Conservation (phyloP, 2,888 invertebrate species). For the Quadroppia sp. region DNA sequence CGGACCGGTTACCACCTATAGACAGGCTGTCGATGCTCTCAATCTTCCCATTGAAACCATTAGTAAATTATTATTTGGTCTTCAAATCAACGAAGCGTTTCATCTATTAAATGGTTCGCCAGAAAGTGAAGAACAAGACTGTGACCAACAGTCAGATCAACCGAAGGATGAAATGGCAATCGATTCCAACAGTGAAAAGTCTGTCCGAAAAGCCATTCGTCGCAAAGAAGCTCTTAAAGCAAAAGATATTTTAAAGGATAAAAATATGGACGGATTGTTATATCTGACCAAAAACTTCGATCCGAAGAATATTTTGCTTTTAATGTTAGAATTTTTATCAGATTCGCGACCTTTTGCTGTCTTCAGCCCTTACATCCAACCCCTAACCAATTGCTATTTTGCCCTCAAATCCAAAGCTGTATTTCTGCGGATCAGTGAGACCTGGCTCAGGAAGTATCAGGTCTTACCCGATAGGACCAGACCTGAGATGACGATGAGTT, state of each 20-base stretch:
- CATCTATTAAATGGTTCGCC: background rate
- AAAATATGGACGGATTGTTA: slow-evolving; percentile 63
- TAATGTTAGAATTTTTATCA: slow-evolving; percentile 70
- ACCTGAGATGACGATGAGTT: slow-evolving; percentile 86
- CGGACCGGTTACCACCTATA: slow-evolving; percentile 46
- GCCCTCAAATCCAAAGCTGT: slow-evolving; percentile 70
- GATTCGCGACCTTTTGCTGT: slow-evolving; percentile 79
- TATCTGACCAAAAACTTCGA: slow-evolving; percentile 75
- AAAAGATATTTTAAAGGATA: slow-evolving; percentile 45
- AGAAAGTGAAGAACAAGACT: background rate
- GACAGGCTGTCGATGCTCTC: slow-evolving; percentile 70
- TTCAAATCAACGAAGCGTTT: slow-evolving; percentile 36
- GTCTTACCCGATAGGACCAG: slow-evolving; percentile 85
- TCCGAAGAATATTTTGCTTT: slow-evolving; percentile 71
- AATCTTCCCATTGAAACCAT: slow-evolving; percentile 69
- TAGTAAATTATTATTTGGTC: slow-evolving; percentile 69
- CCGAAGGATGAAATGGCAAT: background rate
- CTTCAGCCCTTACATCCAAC: slow-evolving; percentile 67
- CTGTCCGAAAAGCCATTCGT: slow-evolving; percentile 43
- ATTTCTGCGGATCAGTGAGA: slow-evolving; percentile 72
- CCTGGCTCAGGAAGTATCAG: slow-evolving; percentile 86
- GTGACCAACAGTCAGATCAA: background rate
- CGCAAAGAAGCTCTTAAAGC: slow-evolving; percentile 46
- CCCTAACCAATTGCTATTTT: slow-evolving; percentile 75
- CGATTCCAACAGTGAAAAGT: slow-evolving; percentile 28